Evolutionary conservation across 2,113 vertebrate species (phyloP).

Genomic region (Pangasianodon hypophthalmus): DNA sequence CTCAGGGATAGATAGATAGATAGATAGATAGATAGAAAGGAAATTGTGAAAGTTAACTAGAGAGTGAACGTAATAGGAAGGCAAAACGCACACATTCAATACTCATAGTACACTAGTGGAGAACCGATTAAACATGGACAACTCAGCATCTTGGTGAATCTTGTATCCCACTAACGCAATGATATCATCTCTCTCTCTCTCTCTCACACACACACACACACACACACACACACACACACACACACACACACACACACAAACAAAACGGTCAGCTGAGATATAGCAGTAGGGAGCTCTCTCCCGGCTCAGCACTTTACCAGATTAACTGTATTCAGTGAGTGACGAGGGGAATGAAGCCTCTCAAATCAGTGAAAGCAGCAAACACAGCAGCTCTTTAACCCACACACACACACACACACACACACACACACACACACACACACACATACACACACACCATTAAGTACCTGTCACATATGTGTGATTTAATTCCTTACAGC

Average conservation of each 20-base stretch:
- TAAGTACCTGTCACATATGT: conserved; percentile 10
- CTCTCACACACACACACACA: conserved; percentile 6
- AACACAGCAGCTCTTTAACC: conserved; percentile 35
- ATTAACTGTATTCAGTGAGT: conserved; percentile 50
- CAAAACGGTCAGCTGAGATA: conserved; percentile 17
- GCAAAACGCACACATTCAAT: background rate
- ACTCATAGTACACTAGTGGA: background rate
- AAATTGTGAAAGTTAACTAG: too few species aligned
- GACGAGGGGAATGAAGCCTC: conserved; percentile 41
- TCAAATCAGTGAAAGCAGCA: conserved; percentile 52
- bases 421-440: conserved; percentile 30
- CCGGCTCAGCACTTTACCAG: conserved; percentile 52
- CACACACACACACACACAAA: conserved; percentile 36
- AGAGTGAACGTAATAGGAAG: background rate
- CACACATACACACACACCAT: conserved; percentile 10
- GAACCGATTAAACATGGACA: background rate
- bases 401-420: conserved; percentile 6
- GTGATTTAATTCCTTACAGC: conserved; percentile 17
- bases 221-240: conserved; percentile 15
- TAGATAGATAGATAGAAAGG: background rate
- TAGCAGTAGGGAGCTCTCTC: background rate
- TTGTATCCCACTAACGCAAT: background rate
- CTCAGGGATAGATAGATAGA: background rate
- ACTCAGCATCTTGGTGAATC: background rate
- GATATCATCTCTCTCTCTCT: conserved; percentile 17